Percentiles rank a stretch among this genome's conserved stretches.
phyloP scores from a whole-genome alignment of 1,140 invertebrate genomes.

The Drosophila arawakana region DNA sequence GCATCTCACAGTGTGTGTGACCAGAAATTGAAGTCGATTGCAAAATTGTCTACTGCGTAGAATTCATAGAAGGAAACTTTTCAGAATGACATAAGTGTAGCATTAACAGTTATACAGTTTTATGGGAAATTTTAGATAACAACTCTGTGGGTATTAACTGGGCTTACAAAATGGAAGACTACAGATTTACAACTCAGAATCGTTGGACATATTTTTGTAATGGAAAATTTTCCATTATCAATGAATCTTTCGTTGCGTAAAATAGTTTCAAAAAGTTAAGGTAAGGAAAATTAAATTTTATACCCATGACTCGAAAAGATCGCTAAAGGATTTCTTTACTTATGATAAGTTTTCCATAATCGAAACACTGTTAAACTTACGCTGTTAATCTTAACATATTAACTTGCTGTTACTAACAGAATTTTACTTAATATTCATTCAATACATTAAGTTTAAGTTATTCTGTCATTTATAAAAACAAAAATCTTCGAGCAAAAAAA shows the following conservation, averaged over 20 bases:
- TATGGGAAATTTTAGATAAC: constrained; percentile 1
- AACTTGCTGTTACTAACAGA: no score
- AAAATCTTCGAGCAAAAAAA: not conserved
- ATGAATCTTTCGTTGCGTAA: no score
- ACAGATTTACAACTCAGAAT: not conserved
- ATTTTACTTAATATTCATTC: no score
- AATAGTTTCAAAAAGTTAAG: no score
- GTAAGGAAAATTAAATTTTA: no score
- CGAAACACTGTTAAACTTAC: no score
- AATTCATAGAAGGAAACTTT: constrained; percentile 5
- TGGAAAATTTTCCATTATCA: constrained; percentile 1
- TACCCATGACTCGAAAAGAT: no score
- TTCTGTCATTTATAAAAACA: no score
- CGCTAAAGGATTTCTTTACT: no score
- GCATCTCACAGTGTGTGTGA: constrained; percentile 16
- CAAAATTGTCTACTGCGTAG: constrained; percentile 22
- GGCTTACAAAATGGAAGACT: not conserved
- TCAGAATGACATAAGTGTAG: not conserved
- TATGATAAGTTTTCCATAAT: no score
- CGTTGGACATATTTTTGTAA: not conserved
- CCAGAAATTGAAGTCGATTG: constrained; percentile 12
- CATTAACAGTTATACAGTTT: not conserved
- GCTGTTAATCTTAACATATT: no score
- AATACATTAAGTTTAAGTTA: no score
- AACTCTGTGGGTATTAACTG: not conserved